Evolutionary conservation across 2,888 invertebrate species (phyloP), one percentile per base, ranked within the genome.

Genomic region (Teleogryllus oceanicus): DNA sequence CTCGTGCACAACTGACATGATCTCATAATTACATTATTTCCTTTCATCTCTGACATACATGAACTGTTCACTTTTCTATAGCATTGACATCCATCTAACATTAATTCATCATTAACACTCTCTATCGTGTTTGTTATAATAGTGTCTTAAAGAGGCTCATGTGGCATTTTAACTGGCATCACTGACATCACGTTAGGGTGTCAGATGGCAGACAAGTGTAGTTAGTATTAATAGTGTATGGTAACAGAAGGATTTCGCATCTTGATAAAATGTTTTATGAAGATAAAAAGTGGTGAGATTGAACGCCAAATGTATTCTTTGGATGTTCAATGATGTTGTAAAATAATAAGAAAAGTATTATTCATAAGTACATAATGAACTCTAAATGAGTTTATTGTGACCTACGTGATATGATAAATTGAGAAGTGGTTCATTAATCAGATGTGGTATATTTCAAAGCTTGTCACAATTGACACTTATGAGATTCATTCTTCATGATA

Each of bases 1-100:
- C 74, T 21, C 21, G n/a, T 51, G 78, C 78, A 74, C 78, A 78
- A 74, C 78, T 78, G 24, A 78, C 37, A 74, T 21, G 49, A 24
- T 49, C 37, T 78, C 49, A 50, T 78, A 49, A 78, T 78, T 74
- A 74, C 78, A 74, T 49, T 51, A 24, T 77, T 77, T 50, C 49
- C 37, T 49, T n/a, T 77, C 49, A 49, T 50, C 49, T 77, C 50
- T 77, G 49, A 77, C 77, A 77, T 49, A 49, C 77, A 77, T 77
- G 77, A 49, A 49, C 49, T 77, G 49, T 37, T 20, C 20, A 49
- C 49, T 77, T 62, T 62, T 62, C 62, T 62, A 62, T 18, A 62
- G 62, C 62, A 62, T 62, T 13, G 62, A 62, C 62, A 62, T 62
- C n/a, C 62, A 62, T 62, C n/a, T n/a, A 62, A n/a, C 62, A 62